These are phyloP conservation scores for Coilia nasus DNA, from an alignment of 2,797 vertebrate species.

Conservation along the genomic window DNA sequence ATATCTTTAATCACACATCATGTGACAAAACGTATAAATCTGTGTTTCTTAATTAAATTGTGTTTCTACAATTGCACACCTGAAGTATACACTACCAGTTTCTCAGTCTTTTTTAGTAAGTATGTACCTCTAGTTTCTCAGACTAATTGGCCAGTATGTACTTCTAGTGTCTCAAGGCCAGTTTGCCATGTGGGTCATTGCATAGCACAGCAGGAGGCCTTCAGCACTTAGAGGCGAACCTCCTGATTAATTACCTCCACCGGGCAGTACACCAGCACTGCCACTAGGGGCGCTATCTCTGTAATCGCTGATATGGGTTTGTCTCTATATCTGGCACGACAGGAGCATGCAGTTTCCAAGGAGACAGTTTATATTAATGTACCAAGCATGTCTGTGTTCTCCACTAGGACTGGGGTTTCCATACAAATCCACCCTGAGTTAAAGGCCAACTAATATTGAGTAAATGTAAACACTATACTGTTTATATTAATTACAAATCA, in stretches of 20 bases:
- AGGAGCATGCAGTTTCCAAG: not conserved
- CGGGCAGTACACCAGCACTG: not conserved
- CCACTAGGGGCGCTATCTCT: not conserved
- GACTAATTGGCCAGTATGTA: not conserved
- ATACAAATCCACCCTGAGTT: not conserved
- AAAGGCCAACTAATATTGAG: not conserved
- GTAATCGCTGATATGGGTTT: not conserved
- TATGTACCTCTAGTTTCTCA: not conserved
- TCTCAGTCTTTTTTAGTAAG: too few relatives aligned
- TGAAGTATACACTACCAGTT: too few relatives aligned
- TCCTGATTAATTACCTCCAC: not conserved
- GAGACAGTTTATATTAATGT: slow-evolving; percentile 14
- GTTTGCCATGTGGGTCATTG: not conserved
- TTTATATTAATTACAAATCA: too few relatives aligned
- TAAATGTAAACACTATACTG: not conserved
- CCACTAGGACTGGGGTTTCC: not conserved
- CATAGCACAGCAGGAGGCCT: not conserved
- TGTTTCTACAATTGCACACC: too few relatives aligned
- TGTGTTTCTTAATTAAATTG: not conserved
- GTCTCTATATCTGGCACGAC: not conserved
- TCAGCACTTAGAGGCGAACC: not conserved
- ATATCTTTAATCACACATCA: not conserved
- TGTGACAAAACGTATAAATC: not conserved
- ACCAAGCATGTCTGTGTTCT: not conserved
- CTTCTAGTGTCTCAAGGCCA: not conserved